Evolutionary conservation across 2,113 vertebrate genomes (phyloP).

Genomic region (Haliaeetus leucogaster): DNA sequence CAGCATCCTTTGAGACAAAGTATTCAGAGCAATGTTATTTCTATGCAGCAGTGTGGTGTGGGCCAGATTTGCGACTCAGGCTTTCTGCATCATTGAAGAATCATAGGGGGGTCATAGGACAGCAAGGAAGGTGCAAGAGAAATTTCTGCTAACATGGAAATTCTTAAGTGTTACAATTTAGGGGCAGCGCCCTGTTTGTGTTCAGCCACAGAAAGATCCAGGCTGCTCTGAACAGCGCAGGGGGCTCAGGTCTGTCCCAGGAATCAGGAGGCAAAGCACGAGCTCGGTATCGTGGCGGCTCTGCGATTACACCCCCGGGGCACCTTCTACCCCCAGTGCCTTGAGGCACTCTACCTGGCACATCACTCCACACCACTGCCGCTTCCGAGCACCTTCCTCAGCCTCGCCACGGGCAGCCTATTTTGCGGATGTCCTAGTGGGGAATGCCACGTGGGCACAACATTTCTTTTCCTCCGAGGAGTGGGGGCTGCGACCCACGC

Average conservation of each 20-base stretch:
- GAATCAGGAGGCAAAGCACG: not conserved
- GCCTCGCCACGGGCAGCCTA: not conserved
- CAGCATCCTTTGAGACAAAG: not conserved
- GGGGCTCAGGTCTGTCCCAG: not conserved
- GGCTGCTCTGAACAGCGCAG: not conserved
- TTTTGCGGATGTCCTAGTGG: not conserved
- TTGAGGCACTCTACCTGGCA: not conserved
- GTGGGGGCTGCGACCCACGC: fast-evolving
- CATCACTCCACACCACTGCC: not conserved
- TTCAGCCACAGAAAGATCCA: not conserved
- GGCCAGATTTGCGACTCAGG: not conserved
- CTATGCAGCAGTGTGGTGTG: not conserved
- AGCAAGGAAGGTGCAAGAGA: not conserved
- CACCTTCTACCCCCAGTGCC: not conserved
- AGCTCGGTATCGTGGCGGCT: fast-evolving
- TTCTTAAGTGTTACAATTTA: not conserved
- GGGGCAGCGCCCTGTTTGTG: not conserved
- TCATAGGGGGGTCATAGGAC: not conserved
- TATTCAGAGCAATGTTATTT: not conserved
- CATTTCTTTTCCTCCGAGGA: not conserved
- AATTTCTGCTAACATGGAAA: not conserved
- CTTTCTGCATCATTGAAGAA: not conserved
- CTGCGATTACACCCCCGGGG: not conserved
- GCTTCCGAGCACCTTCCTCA: not conserved
- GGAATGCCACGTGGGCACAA: fast-evolving